Evolutionary conservation across 1,140 invertebrate species (phyloP).

Genomic region (Stegodyphus dumicola): DNA sequence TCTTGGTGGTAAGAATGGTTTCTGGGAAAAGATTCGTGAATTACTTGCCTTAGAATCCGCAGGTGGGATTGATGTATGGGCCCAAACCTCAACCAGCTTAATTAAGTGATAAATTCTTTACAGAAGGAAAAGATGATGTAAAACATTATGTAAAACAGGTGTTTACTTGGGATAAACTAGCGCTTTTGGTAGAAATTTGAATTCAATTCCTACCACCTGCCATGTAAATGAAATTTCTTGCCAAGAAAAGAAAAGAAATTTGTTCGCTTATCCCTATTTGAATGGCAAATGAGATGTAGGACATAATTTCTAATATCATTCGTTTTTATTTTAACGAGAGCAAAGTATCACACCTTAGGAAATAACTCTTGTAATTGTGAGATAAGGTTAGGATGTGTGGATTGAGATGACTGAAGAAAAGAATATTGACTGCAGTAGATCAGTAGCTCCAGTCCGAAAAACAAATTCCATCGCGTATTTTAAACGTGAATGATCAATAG

Average conservation of each 20-base stretch:
- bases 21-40: slow-evolving; percentile 47
- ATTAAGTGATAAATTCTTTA: slow-evolving; percentile 57
- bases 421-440: too few relatives aligned
- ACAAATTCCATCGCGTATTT: too few relatives aligned
- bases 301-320: too few relatives aligned
- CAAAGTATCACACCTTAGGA: too few relatives aligned
- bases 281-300: too few relatives aligned
- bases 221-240: slow-evolving; percentile 11
- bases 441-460: too few relatives aligned
- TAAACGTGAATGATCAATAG: too few relatives aligned
- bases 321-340: too few relatives aligned
- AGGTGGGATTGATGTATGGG: slow-evolving; percentile 47
- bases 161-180: slow-evolving; percentile 39
- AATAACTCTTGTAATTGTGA: too few relatives aligned
- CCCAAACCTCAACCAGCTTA: slow-evolving; percentile 24
- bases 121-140: slow-evolving; percentile 20
- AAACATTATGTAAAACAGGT: slow-evolving; percentile 48
- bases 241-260: background rate
- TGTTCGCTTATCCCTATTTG: background rate
- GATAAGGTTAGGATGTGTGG: too few relatives aligned
- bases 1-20: slow-evolving; percentile 35
- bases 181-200: slow-evolving; percentile 24
- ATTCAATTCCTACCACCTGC: slow-evolving; percentile 38
- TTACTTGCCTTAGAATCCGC: slow-evolving; percentile 36
- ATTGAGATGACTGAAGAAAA: too few relatives aligned